Base-by-base conservation (phyloP, 2,113 vertebrate genomes). In the Seriola quinqueradiata region DNA sequence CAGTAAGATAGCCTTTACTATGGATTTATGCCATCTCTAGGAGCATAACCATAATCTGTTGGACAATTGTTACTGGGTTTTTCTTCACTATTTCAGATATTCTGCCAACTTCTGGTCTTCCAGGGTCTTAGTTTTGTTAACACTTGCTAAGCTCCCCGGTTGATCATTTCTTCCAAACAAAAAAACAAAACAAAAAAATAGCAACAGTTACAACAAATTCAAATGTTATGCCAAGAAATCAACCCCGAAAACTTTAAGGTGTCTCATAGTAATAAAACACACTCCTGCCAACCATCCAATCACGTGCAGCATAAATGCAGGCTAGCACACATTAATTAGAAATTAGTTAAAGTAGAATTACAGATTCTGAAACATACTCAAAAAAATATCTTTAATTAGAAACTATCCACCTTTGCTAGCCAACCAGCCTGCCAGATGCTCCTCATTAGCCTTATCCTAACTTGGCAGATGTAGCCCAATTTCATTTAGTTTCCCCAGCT, bases 351-450 rank as follows among this genome's bases (percentile, higher is more conserved):
- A 67, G 19, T 12, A 70, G 28, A 61, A n/a, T 65, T n/a, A 80
- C 28, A 21, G 1, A 13, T 48, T 48, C n/a, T 3, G 36, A 75
- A 70, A 70, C 28, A 10, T 25, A 46, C 19, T 63, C 34, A 0
- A 38, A 40, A 68, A 65, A 57, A 11, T 12, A 19, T 32, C 63
- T 23, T 40, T 61, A 65, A 60, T 75, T 71, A 64, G 21, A 1
- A 57, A 76, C 59, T 46, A 60, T 80, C 63, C 42, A 64, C 34
- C 74, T 69, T 74, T 82, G 21, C 36, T 67, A 59, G 34, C 42
- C 25, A 73, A 57, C 32, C 64, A 66, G 60, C 28, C 40, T n/a
- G 63, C 73, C 81, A 82, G 74, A 86, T 78, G 79, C 40, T 69
- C 40, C 60, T 70, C 65, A 81, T 77, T 69, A 82, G 50, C 42